Percentiles rank a stretch among this genome's conserved stretches.
Evolutionary conservation across 2,113 vertebrate genomes (phyloP).

Genomic region (Piaya cayana): DNA sequence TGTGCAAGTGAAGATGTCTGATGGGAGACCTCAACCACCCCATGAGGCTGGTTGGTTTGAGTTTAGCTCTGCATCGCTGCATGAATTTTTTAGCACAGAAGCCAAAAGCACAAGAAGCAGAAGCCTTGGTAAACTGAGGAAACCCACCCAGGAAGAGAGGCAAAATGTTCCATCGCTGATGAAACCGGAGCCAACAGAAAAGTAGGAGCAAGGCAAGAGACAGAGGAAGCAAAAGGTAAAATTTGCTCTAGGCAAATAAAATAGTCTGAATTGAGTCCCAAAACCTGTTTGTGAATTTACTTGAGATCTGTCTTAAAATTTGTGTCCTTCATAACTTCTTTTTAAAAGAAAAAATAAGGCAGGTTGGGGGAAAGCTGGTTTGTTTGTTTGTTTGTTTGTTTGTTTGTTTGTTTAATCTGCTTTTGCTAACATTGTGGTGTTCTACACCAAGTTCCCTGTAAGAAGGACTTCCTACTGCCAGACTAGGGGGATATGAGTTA

Average conservation of each 20-base stretch:
- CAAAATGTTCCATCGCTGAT: not conserved
- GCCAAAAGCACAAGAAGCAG: not conserved
- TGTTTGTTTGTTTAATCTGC: not conserved
- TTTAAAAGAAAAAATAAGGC: not conserved
- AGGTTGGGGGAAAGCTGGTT: not conserved
- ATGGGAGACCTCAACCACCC: not conserved
- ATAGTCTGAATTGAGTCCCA: not conserved
- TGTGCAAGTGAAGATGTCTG: not conserved
- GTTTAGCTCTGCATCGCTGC: not conserved
- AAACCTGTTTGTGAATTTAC: not conserved
- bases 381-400: too few species aligned
- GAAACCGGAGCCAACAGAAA: not conserved
- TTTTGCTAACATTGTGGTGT: not conserved
- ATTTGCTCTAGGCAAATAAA: not conserved
- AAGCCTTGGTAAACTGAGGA: not conserved
- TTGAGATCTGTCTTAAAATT: not conserved
- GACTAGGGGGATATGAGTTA: not conserved
- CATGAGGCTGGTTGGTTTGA: fast-evolving
- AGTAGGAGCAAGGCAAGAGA: not conserved
- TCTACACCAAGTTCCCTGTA: not conserved
- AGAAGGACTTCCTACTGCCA: not conserved
- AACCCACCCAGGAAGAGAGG: not conserved
- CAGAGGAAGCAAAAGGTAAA: not conserved
- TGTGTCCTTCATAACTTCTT: not conserved
- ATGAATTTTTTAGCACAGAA: not conserved